Evolutionary conservation across 1,140 invertebrate species (phyloP).

Genomic region (Pseudomyrmex gracilis): DNA sequence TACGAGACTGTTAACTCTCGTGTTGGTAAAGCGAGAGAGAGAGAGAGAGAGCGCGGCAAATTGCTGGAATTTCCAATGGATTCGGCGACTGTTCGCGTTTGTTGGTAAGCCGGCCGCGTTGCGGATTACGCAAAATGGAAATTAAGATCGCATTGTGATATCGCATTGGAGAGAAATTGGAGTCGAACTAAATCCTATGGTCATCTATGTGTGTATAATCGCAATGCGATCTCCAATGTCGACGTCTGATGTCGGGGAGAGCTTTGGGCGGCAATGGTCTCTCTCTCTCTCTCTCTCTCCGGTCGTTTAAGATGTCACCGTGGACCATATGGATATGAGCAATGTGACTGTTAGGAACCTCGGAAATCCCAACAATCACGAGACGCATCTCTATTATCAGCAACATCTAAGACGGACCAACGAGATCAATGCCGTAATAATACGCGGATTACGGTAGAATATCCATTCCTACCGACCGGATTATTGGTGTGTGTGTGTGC

Average conservation of each 20-base stretch:
- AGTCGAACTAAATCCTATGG: constrained; percentile 23
- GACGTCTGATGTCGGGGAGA: neutral
- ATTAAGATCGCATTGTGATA: constrained; percentile 43
- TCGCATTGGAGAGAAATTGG: constrained; percentile 33
- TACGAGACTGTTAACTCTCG: constrained; percentile 1
- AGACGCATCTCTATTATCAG: neutral
- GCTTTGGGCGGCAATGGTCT: neutral
- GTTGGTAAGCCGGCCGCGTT: neutral
- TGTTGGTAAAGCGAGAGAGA: constrained; percentile 17
- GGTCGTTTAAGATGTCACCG: constrained; percentile 39
- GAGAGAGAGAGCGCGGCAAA: no score
- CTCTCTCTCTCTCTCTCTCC: neutral
- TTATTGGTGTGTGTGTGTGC: no score
- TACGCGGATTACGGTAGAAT: neutral
- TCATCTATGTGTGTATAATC: neutral
- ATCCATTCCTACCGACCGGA: no score
- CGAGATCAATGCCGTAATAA: constrained; percentile 7
- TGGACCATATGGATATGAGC: constrained; percentile 12
- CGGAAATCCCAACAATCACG: constrained; percentile 25
- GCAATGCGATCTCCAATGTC: constrained; percentile 29
- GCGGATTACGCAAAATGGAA: constrained; percentile 18
- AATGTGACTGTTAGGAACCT: constrained; percentile 22
- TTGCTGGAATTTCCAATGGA: constrained; percentile 25
- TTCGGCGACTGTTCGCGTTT: neutral
- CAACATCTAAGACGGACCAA: constrained; percentile 10